These are phyloP conservation scores for Perca schrenkii DNA, from an alignment of 2,113 vertebrate genomes.

Conservation along the genomic window DNA sequence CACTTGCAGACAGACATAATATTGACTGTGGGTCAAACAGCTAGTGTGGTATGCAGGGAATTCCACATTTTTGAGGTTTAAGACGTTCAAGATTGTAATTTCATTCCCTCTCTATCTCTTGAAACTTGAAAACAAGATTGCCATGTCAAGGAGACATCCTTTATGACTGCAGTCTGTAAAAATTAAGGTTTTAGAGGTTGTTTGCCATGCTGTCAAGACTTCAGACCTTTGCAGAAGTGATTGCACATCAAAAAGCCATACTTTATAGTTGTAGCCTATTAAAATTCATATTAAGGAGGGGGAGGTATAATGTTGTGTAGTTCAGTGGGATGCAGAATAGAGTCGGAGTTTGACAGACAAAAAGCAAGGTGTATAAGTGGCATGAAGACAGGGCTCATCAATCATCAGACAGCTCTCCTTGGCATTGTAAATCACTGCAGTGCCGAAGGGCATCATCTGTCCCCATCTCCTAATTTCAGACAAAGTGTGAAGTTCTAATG, in stretches of 20 bases:
- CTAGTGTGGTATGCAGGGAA: constrained; percentile 19
- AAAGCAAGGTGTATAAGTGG: constrained; percentile 44
- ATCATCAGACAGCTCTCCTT: constrained; percentile 55
- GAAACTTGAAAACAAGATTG: constrained; percentile 4
- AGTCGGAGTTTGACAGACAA: constrained; percentile 39
- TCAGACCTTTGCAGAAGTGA: constrained; percentile 11
- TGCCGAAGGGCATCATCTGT: constrained; percentile 55
- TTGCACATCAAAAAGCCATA: constrained; percentile 34
- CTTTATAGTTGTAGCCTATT: constrained; percentile 22
- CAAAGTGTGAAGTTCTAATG: neutral
- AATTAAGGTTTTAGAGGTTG: constrained; percentile 25
- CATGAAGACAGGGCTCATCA: constrained; percentile 52
- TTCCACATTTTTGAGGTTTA: constrained; percentile 6
- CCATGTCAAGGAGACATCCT: constrained; percentile 11
- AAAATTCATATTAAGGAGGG: constrained; percentile 11
- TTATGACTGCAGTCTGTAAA: constrained; percentile 8
- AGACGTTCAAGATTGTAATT: constrained; percentile 6
- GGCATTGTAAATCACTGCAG: constrained; percentile 40
- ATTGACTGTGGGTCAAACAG: constrained; percentile 31
- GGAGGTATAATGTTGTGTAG: constrained; percentile 10
- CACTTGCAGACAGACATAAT: constrained; percentile 22
- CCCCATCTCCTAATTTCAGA: constrained; percentile 39
- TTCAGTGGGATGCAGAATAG: constrained; percentile 23
- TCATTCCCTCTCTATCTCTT: constrained; percentile 17
- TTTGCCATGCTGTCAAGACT: constrained; percentile 10